These are phyloP conservation scores for Pangasius djambal DNA, from an alignment of 2,797 vertebrate genomes.

Conservation along the genomic window DNA sequence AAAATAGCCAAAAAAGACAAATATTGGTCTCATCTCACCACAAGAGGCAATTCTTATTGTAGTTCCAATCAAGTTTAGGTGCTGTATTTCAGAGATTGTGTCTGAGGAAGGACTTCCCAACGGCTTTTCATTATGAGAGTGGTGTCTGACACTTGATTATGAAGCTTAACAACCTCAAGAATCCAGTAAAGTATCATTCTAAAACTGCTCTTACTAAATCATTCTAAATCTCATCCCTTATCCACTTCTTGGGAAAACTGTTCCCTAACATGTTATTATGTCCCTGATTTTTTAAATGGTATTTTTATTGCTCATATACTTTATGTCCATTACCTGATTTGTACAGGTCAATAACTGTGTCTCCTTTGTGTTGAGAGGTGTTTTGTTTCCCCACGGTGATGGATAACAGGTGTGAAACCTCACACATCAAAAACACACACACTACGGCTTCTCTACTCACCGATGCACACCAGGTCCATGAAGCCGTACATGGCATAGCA, in stretches of 20 bases:
- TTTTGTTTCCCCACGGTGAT: neutral
- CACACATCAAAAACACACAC: neutral
- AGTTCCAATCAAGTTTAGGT: neutral
- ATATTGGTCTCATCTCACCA: neutral
- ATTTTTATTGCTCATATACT: neutral
- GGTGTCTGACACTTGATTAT: neutral
- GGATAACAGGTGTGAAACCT: neutral
- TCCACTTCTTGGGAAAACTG: neutral
- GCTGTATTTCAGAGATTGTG: neutral
- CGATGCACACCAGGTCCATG: conserved; percentile 91
- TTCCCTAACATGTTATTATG: neutral
- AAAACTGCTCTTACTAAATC: neutral
- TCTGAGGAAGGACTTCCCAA: neutral
- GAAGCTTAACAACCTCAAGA: neutral
- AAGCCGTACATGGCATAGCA: conserved; percentile 92
- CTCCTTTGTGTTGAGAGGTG: neutral
- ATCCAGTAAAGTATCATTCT: neutral
- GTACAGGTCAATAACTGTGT: neutral
- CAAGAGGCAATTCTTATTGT: neutral
- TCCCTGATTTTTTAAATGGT: neutral
- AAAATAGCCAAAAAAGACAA: neutral
- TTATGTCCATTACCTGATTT: neutral
- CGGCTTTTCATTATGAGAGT: neutral
- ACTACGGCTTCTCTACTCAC: conserved; percentile 66
- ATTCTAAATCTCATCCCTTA: neutral